Evolutionary conservation across 30 jellyfish, hydroid and myxozoan genomes (phyloP), one percentile per base, ranked within the genome.

Genomic region (Pelagia noctiluca): DNA sequence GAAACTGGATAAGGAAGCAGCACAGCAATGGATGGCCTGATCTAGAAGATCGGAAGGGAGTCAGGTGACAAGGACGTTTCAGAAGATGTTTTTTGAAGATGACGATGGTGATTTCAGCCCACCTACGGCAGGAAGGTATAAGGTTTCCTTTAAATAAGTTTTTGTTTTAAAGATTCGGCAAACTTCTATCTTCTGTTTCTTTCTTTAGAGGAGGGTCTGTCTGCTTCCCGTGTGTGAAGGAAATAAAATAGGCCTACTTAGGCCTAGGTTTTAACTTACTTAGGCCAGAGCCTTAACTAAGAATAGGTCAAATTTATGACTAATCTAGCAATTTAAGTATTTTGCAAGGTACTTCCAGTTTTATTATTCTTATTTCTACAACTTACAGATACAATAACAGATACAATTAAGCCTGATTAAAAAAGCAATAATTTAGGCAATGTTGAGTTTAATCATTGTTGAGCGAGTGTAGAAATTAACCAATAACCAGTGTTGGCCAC

Each of bases 101-200:
- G 95, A 84, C 62, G 95, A 84, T 34, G 95, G 88, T 21, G 95
- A 84, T 29, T 84, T 84, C 26, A 63, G 74, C 23, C 75, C 95
- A 33, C 49, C 87, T 35, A n/a, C 75, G 34, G 71, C 61, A 2
- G 89, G 90, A 64, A 76, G 90, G 90, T 80, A 47, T 36, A 83
- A 28, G 24, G 46, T 32, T 16, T 22, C 53, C 48, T 12, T 26
- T n/a, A n/a, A n/a, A n/a, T n/a, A n/a, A n/a, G n/a, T n/a, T n/a
- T n/a, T n/a, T n/a, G n/a, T n/a, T n/a, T n/a, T n/a, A n/a, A n/a
- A n/a, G 16, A 16, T 42, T 5, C 16, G 8, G 57, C 57, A 42
- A 42, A 42, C 8, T 16, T 42, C 8, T 5, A 42, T 16, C 57
- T 42, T 42, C 16, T 8, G 57, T 42, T 42, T 5, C 16, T 42